Evolutionary conservation across 2,113 vertebrate genomes (phyloP).

Genomic region (Struthio camelus): DNA sequence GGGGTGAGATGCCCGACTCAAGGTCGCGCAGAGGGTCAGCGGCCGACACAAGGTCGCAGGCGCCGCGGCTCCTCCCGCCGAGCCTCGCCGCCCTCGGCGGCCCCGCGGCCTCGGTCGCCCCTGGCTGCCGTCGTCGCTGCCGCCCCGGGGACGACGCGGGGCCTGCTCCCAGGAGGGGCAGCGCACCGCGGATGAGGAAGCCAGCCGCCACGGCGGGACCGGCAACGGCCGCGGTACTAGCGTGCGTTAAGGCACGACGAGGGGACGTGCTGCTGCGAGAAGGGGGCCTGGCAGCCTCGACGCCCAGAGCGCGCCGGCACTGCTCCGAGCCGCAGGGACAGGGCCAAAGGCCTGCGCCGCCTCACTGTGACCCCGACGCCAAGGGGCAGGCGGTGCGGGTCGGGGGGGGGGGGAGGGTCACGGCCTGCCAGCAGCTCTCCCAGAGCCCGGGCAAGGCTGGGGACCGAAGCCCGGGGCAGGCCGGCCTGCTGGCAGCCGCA

Average conservation of each 20-base stretch:
- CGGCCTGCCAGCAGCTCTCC: too few species aligned
- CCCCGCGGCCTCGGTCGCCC: background rate
- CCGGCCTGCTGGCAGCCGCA: too few species aligned
- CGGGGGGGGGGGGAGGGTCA: too few species aligned
- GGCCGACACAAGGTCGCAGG: rapidly evolving
- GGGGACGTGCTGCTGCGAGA: background rate
- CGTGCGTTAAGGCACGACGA: too few species aligned
- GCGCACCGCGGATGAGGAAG: rapidly evolving
- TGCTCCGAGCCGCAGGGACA: background rate
- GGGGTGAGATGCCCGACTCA: rapidly evolving
- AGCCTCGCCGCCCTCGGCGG: background rate
- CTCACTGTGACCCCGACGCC: background rate
- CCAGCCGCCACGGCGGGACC: rapidly evolving
- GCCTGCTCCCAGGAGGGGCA: background rate
- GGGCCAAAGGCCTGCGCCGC: background rate
- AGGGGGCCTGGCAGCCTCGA: background rate
- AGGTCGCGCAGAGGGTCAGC: background rate
- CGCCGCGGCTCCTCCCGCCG: rapidly evolving
- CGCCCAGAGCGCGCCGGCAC: background rate
- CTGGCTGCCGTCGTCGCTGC: background rate
- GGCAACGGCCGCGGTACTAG: background rate
- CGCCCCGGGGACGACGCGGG: too few species aligned
- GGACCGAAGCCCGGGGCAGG: too few species aligned
- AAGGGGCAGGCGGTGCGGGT: background rate
- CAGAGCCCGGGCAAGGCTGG: too few species aligned